phyloP scores from a whole-genome alignment of 2,797 vertebrate genomes.

The Tapera naevia region DNA sequence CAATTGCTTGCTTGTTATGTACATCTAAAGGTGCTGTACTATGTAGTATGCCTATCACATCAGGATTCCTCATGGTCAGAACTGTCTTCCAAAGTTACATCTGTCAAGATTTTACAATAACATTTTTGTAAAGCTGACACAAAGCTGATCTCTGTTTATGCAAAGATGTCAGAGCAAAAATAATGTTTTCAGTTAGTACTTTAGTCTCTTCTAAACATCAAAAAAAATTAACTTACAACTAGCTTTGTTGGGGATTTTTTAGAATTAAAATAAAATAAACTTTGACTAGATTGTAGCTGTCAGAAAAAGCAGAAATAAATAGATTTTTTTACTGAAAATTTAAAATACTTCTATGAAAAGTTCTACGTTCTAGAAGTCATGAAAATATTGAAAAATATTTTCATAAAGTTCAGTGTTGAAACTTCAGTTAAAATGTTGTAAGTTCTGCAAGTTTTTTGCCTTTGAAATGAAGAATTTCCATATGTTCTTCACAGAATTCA shows the following conservation, averaged over 20 bases:
- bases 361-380: not conserved
- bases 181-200: not conserved
- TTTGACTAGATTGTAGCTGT: not conserved
- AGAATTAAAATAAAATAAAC: not conserved
- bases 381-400: not conserved
- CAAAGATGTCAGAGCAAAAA: not conserved
- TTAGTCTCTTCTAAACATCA: not conserved
- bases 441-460: not conserved
- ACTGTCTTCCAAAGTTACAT: not conserved
- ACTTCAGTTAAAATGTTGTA: not conserved
- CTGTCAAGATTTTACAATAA: not conserved
- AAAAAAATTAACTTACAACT: not conserved
- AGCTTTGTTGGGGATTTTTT: not conserved
- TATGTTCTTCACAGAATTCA: not conserved
- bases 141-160: not conserved
- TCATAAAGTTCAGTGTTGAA: not conserved
- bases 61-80: not conserved
- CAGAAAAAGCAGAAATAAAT: not conserved
- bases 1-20: not conserved
- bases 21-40: not conserved
- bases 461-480: not conserved
- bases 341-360: not conserved
- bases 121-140: not conserved
- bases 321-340: not conserved
- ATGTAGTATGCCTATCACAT: fast-evolving